Percentiles rank a stretch among this genome's conserved stretches.
phyloP scores from a whole-genome alignment of 2,888 invertebrate genomes.

The Chrysomela aeneicollis region DNA sequence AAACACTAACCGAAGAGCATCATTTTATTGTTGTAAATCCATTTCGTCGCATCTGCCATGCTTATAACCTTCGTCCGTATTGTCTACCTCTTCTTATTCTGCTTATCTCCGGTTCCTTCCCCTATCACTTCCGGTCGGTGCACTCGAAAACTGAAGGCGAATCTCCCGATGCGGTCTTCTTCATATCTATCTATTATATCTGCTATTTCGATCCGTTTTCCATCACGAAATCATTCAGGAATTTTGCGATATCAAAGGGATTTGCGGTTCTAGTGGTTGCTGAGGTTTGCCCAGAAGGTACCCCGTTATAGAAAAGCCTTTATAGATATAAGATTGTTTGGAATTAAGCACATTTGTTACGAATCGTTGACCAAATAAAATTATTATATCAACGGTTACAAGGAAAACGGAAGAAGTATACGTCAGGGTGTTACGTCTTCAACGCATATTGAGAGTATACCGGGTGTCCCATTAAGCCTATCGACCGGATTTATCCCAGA shows the following conservation, averaged over 20 bases:
- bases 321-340: not conserved
- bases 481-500: too few relatives aligned
- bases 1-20: slow-evolving; percentile 53
- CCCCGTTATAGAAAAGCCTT: not conserved
- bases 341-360: not conserved
- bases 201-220: slow-evolving; percentile 43
- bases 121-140: slow-evolving; percentile 61
- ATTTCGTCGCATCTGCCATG: slow-evolving; percentile 59
- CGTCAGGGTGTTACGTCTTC: too few relatives aligned
- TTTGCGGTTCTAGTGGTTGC: slow-evolving; percentile 34
- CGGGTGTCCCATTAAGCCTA: too few relatives aligned
- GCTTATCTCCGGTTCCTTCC: slow-evolving; percentile 62
- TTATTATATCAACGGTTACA: not conserved
- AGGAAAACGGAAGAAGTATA: not conserved
- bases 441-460: too few relatives aligned
- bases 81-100: slow-evolving; percentile 61
- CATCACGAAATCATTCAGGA: slow-evolving; percentile 43
- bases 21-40: slow-evolving; percentile 57
- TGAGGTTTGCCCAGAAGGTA: not conserved
- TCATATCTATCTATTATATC: slow-evolving; percentile 49
- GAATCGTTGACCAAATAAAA: not conserved
- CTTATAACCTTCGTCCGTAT: slow-evolving; percentile 54
- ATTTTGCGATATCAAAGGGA: slow-evolving; percentile 36
- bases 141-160: slow-evolving; percentile 59
- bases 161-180: slow-evolving; percentile 46